A percentile compares a stretch with the other conserved stretches of the same genome.
Conservation (phyloP, 2,797 vertebrate genomes). For the Ptychadena robeensis region DNA sequence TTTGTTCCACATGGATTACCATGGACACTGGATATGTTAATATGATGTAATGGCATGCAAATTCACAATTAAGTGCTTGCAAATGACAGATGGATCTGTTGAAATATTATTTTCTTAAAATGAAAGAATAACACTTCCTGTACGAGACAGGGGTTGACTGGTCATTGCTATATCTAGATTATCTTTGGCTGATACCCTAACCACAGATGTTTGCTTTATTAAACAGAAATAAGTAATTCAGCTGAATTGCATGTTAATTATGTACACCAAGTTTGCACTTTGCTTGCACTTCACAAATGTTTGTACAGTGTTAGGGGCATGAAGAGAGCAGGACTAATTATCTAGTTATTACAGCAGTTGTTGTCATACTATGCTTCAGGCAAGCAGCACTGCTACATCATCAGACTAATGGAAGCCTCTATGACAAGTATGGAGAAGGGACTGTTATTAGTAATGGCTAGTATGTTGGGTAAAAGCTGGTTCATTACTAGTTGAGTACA, state of each 20-base stretch:
- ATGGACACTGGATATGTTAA: neutral
- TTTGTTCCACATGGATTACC: neutral
- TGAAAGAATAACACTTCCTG: neutral
- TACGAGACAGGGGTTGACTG: neutral
- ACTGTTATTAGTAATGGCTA: neutral
- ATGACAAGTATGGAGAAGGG: neutral
- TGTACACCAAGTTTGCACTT: neutral
- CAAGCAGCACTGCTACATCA: neutral
- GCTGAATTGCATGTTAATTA: neutral
- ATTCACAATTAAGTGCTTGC: neutral
- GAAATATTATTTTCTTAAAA: too few species aligned
- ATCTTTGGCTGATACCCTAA: neutral
- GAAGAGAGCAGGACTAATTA: constrained; percentile 18
- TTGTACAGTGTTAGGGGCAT: constrained; percentile 10
- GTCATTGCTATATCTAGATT: neutral
- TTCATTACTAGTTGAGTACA: too few species aligned
- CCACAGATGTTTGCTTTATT: neutral
- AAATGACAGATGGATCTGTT: neutral
- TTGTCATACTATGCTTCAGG: neutral
- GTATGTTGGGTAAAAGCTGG: neutral
- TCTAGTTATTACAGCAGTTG: neutral
- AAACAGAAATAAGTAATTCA: constrained; percentile 8
- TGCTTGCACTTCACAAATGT: constrained; percentile 11
- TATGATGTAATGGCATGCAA: neutral
- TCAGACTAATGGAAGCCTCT: neutral